Conservation (phyloP, 2,113 vertebrate species). For the Dendropsophus ebraccatus region DNA sequence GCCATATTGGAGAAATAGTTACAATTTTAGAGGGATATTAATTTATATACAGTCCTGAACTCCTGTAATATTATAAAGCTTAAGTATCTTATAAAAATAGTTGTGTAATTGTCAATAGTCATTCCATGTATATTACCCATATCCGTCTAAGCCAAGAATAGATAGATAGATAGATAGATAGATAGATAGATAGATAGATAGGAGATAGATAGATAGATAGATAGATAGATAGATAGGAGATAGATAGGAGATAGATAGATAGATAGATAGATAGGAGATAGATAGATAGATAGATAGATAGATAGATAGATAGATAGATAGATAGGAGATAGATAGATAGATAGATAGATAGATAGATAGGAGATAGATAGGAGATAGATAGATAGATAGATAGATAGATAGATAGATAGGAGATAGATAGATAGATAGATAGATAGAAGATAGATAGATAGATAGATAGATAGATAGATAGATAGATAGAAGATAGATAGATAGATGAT, state of each 20-base stretch:
- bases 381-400: not conserved
- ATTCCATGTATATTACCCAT: not conserved
- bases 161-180: too few species aligned
- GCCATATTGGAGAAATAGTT: constrained; percentile 1
- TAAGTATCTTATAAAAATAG: not conserved
- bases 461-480: not conserved
- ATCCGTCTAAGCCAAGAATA: too few species aligned
- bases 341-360: not conserved
- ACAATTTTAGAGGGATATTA: not conserved
- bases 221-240: not conserved
- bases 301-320: not conserved
- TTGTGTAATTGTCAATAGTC: constrained; percentile 8
- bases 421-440: too few species aligned
- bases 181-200: too few species aligned
- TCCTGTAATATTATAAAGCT: not conserved
- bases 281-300: constrained; percentile 2
- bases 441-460: not conserved
- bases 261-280: not conserved
- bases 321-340: too few species aligned
- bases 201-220: too few species aligned
- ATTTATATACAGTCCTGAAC: not conserved
- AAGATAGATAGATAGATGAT: too few species aligned
- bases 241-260: too few species aligned
- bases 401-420: too few species aligned
- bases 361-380: too few species aligned